Conservation (phyloP, 2,888 invertebrate genomes). For the Cheilosia vernalis region DNA sequence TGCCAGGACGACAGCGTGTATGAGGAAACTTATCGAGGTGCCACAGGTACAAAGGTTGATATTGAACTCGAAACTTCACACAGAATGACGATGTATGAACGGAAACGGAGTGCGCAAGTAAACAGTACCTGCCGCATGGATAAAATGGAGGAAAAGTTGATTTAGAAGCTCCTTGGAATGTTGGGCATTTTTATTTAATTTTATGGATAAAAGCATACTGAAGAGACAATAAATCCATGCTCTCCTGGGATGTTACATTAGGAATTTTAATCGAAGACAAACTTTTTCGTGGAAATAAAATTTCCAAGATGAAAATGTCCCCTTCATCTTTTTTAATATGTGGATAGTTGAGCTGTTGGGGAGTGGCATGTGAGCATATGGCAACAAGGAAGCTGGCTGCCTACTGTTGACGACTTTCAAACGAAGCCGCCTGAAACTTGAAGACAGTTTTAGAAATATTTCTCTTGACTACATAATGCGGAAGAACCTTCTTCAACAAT, state of each 20-base stretch:
- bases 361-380: neutral
- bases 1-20: constrained; percentile 15
- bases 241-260: constrained; percentile 22
- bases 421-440: no score
- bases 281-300: constrained; percentile 17
- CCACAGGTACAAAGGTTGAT: constrained; percentile 47
- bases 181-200: constrained; percentile 62
- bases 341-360: neutral
- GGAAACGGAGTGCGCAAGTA: constrained; percentile 18
- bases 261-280: constrained; percentile 54
- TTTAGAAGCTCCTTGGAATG: constrained; percentile 48
- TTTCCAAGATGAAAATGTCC: neutral
- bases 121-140: neutral
- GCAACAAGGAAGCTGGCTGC: no score
- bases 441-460: no score
- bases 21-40: constrained; percentile 61
- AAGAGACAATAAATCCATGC: constrained; percentile 59
- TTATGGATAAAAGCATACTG: constrained; percentile 49
- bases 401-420: no score
- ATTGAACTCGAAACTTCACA: constrained; percentile 37
- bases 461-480: no score
- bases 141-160: constrained; percentile 37
- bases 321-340: constrained; percentile 25
- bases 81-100: constrained; percentile 27
- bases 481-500: no score